Evolutionary conservation across 53 echinoderm and acorn worm species (phyloP).

Genomic region (Holothuria leucospilota): DNA sequence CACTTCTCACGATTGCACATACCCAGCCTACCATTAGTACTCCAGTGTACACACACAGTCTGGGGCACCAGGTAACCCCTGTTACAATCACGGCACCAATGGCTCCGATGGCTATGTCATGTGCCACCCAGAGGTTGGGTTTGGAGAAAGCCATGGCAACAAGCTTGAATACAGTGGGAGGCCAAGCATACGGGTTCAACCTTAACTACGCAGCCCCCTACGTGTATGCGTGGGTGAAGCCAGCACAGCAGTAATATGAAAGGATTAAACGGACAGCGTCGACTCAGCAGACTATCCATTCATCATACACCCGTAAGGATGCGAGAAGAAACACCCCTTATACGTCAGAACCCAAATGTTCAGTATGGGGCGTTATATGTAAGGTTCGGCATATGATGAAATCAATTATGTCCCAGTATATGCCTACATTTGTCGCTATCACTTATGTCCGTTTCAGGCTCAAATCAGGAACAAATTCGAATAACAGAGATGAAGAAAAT

Average conservation of each 20-base stretch:
- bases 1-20: conserved; percentile 85
- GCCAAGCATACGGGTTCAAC: conserved; percentile 84
- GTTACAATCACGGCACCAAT: conserved; percentile 57
- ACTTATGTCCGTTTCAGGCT: too few species aligned
- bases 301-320: too few species aligned
- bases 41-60: conserved; percentile 50
- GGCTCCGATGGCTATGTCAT: conserved; percentile 42
- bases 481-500: too few species aligned
- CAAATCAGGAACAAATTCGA: too few species aligned
- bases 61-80: conserved; percentile 21
- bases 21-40: conserved; percentile 74
- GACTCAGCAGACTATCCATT: too few species aligned
- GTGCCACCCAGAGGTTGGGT: conserved; percentile 51
- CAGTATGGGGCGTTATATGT: too few species aligned
- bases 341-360: too few species aligned
- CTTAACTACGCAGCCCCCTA: conserved; percentile 95
- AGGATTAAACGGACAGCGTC: too few species aligned
- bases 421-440: too few species aligned
- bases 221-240: conserved; percentile 93
- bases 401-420: too few species aligned
- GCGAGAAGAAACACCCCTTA: too few species aligned
- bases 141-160: conserved; percentile 55
- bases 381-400: too few species aligned
- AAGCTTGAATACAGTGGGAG: conserved; percentile 63
- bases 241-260: conserved; percentile 74